Percentiles rank a stretch among this genome's conserved stretches.
These are phyloP conservation scores for Drosophila parvula DNA, from an alignment of 1,140 invertebrate genomes.

Conservation along the genomic window DNA sequence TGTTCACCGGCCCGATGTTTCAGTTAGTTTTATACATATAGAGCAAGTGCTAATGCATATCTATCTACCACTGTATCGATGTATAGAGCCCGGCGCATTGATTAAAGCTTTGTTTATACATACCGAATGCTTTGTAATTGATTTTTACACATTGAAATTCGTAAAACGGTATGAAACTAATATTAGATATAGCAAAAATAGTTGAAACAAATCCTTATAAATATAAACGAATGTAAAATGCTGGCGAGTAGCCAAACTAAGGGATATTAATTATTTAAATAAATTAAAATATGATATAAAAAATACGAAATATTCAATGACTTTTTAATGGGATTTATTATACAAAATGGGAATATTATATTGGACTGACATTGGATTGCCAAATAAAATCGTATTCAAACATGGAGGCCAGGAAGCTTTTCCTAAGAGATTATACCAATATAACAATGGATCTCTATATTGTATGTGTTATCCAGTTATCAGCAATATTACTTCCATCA, in stretches of 20 bases:
- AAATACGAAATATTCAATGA: neutral
- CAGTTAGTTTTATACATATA: conserved; percentile 33
- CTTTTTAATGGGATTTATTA: neutral
- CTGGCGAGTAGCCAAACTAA: conserved; percentile 40
- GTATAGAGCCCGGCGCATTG: neutral
- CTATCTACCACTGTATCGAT: conserved; percentile 13
- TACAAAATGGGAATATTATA: neutral
- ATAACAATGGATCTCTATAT: too few species aligned
- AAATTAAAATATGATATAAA: conserved; percentile 49
- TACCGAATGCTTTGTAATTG: conserved; percentile 67
- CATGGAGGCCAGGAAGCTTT: neutral
- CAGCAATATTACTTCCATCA: too few species aligned
- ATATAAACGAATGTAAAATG: conserved; percentile 64
- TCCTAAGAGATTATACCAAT: too few species aligned
- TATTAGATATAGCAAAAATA: conserved; percentile 37
- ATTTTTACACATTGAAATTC: conserved; percentile 62
- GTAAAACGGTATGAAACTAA: conserved; percentile 40
- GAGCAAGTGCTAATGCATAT: conserved; percentile 7
- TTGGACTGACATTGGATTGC: neutral
- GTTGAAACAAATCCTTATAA: conserved; percentile 33
- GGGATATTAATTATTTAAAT: conserved; percentile 58
- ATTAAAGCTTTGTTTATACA: conserved; percentile 39
- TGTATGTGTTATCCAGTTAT: too few species aligned
- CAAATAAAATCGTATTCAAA: neutral
- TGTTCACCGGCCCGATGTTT: conserved; percentile 40